Percentiles rank a stretch among this genome's conserved stretches.
Evolutionary conservation across 2,797 vertebrate genomes (phyloP).

Genomic region (Gymnopithys bicolor): DNA sequence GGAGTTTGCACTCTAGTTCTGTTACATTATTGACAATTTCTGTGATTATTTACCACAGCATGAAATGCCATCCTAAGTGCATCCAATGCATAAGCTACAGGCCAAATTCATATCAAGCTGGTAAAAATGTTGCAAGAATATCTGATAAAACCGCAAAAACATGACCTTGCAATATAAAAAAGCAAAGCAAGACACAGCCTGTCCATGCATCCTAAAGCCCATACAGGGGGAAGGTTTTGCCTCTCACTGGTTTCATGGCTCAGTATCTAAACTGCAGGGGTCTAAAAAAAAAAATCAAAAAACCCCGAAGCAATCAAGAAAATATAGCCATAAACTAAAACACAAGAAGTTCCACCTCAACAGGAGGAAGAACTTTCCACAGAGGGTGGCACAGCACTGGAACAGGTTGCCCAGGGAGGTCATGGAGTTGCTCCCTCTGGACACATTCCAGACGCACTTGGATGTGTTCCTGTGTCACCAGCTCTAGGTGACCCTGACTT

Average conservation of each 20-base stretch:
- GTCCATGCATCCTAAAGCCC: not conserved
- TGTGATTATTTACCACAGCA: not conserved
- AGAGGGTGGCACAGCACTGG: not conserved
- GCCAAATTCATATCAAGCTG: not conserved
- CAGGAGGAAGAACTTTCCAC: not conserved
- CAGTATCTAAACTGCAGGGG: not conserved
- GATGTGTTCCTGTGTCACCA: not conserved
- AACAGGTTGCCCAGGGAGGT: not conserved
- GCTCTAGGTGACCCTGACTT: not conserved
- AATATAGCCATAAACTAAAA: not conserved
- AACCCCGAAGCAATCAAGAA: not conserved
- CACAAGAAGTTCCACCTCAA: accelerated
- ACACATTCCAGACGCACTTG: not conserved
- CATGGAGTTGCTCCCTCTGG: not conserved
- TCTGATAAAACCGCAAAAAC: not conserved
- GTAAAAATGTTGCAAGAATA: not conserved
- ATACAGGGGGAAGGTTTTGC: not conserved
- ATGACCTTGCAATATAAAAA: not conserved
- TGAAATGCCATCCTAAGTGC: not conserved
- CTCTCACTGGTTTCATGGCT: not conserved
- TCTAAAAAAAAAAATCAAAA: not conserved
- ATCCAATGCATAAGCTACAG: not conserved
- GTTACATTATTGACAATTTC: not conserved
- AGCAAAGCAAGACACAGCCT: not conserved
- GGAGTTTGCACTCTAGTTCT: not conserved